Evolutionary conservation across 2,888 invertebrate species (phyloP).

Genomic region (Andrena minutula): DNA sequence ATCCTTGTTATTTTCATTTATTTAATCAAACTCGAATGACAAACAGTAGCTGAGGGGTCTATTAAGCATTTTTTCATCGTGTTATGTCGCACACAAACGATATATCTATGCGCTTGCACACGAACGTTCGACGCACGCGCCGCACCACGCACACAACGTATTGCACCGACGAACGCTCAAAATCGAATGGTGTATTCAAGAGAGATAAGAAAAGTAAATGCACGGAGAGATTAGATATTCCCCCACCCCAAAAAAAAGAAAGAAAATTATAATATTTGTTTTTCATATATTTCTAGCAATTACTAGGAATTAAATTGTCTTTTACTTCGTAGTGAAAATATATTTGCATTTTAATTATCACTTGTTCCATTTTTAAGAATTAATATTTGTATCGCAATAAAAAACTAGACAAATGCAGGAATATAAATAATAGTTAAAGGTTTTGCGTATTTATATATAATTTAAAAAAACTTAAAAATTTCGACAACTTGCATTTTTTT

Average conservation of each 20-base stretch:
- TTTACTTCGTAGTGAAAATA: too few relatives aligned
- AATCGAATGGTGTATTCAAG: conserved; percentile 25
- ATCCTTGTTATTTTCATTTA: background rate
- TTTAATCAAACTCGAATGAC: background rate
- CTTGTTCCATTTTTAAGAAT: too few relatives aligned
- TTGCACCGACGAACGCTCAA: conserved; percentile 18
- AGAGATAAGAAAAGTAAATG: conserved; percentile 59
- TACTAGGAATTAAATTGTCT: too few relatives aligned
- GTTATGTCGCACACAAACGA: background rate
- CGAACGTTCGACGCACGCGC: conserved; percentile 3
- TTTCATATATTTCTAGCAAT: background rate
- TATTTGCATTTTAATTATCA: too few relatives aligned
- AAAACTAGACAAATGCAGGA: background rate
- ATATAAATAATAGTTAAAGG: background rate
- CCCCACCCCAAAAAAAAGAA: background rate
- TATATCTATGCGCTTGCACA: background rate
- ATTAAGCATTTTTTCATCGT: background rate
- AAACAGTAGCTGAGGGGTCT: background rate
- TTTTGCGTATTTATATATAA: background rate
- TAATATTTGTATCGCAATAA: background rate
- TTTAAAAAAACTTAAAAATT: too few relatives aligned
- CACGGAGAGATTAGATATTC: conserved; percentile 53
- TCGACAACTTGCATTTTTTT: background rate
- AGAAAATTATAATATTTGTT: background rate
- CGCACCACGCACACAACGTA: background rate